These are phyloP conservation scores for Lordiphosa fenestrarum DNA, from an alignment of 2,888 invertebrate genomes.

Conservation along the genomic window DNA sequence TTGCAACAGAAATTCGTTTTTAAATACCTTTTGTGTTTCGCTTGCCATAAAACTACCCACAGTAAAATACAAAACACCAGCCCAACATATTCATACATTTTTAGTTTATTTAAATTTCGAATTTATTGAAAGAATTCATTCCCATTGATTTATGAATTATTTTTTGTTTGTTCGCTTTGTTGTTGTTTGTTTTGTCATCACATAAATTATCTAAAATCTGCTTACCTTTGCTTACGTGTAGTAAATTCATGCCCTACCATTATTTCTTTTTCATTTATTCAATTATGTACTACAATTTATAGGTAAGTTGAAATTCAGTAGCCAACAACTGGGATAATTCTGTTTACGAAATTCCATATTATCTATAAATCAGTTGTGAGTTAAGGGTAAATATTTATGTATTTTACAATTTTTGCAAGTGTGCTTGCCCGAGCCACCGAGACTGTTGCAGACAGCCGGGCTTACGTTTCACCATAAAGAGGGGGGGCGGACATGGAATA, in stretches of 20 bases:
- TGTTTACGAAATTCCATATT: conserved; percentile 6
- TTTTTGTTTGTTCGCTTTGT: conserved; percentile 31
- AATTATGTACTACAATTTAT: conserved; percentile 44
- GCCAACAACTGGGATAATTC: neutral
- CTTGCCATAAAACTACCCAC: too few relatives aligned
- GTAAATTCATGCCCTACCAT: conserved; percentile 62
- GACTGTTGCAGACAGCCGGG: conserved; percentile 4
- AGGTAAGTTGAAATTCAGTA: conserved; percentile 12
- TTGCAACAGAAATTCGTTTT: too few relatives aligned
- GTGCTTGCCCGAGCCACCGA: neutral
- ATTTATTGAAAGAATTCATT: conserved; percentile 47
- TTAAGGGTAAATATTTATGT: conserved; percentile 6
- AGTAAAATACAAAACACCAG: neutral
- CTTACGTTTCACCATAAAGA: conserved; percentile 23
- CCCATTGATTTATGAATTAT: conserved; percentile 33
- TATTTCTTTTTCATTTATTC: conserved; percentile 26
- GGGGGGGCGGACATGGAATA: conserved; percentile 38
- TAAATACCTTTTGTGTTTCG: too few relatives aligned
- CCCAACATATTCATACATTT: conserved; percentile 4
- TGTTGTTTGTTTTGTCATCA: conserved; percentile 47
- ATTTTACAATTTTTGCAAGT: conserved; percentile 10
- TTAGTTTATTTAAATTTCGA: conserved; percentile 26
- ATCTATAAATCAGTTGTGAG: neutral
- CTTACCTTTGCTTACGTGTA: conserved; percentile 50
- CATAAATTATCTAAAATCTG: conserved; percentile 62